Conservation (phyloP, 2,888 invertebrate species). For the Metacarcinus magister region DNA sequence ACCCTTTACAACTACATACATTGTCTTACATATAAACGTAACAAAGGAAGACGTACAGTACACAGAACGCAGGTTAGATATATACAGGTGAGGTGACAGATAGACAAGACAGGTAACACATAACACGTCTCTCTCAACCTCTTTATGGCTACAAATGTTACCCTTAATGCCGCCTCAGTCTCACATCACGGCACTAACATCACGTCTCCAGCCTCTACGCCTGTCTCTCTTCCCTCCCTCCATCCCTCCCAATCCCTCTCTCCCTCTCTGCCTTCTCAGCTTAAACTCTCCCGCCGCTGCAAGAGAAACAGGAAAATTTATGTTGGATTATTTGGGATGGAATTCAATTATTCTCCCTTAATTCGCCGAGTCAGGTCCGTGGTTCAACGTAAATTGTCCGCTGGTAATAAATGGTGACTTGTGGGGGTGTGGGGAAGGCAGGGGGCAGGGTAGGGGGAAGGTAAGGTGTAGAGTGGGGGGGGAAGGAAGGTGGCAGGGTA, state of each 20-base stretch:
- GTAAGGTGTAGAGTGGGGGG: not conserved
- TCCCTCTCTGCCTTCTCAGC: not conserved
- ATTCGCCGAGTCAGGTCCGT: not conserved
- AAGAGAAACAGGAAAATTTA: not conserved
- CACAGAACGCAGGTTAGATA: not conserved
- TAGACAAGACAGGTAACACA: not conserved
- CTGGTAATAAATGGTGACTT: not conserved
- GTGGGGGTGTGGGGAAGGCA: not conserved
- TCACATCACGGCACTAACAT: not conserved
- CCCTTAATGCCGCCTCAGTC: not conserved
- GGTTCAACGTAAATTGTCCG: not conserved
- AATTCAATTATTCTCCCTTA: constrained; percentile 27
- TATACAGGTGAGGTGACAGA: not conserved
- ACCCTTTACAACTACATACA: no score
- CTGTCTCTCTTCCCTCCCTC: no score
- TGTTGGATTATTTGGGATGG: not conserved
- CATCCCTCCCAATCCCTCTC: not conserved
- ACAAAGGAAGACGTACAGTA: not conserved
- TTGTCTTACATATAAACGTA: no score
- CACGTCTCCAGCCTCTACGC: not conserved
- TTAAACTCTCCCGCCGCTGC: not conserved
- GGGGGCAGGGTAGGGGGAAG: not conserved
- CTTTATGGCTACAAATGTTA: not conserved
- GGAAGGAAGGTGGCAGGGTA: not conserved
- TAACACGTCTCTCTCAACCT: not conserved